Evolutionary conservation across 1,140 invertebrate species (phyloP), one percentile per base, ranked within the genome.

Genomic region (Drosophila paulistorum): DNA sequence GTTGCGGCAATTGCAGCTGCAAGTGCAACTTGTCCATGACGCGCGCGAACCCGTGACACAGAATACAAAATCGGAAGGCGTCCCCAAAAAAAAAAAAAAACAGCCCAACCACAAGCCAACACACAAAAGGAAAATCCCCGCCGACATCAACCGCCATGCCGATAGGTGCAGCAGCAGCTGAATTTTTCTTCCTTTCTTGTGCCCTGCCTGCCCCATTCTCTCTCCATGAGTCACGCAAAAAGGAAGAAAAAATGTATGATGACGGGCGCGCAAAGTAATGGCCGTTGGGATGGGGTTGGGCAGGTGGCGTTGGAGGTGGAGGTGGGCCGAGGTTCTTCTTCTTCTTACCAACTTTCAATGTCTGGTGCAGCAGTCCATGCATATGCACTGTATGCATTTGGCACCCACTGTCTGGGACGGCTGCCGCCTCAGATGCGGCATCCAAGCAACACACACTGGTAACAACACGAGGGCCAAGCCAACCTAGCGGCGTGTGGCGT

Each of bases 401-500:
- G 71, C 74, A 69, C 79, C 66, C 68, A 64, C 60, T 57, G 74
- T 79, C 62, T 77, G 68, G 71, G 65, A 60, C 59, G 66, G 70
- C 60, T 79, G 83, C 79, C 83, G 83, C 83, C 87, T 71, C 81
- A 51, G 30, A 30, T 30, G 45, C 45, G 17, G 45, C 45, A 51
- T 51, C 20, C 45, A 51, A 51, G 45, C 45, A 51, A 51, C 45
- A 51, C 45, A 68, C 30, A 30, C 30, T 30, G 30, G 30, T 30
- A 30, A 30, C 30, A 89, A 77, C 57, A 68, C 60, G 75, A 68
- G 81, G 68, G 39, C 84, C 84, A 84, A 86, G 39, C 84, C 84
- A 84, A 86, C 84, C 83, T 83, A 82, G 69, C 84, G 83, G 83
- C 83, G 80, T 85, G 83, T 87, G 83, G 79, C 82, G 76, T 79